Percentiles rank a stretch among this genome's conserved stretches.
These are phyloP conservation scores for Nebria salina DNA, from an alignment of 2,888 invertebrate genomes.

Conservation along the genomic window DNA sequence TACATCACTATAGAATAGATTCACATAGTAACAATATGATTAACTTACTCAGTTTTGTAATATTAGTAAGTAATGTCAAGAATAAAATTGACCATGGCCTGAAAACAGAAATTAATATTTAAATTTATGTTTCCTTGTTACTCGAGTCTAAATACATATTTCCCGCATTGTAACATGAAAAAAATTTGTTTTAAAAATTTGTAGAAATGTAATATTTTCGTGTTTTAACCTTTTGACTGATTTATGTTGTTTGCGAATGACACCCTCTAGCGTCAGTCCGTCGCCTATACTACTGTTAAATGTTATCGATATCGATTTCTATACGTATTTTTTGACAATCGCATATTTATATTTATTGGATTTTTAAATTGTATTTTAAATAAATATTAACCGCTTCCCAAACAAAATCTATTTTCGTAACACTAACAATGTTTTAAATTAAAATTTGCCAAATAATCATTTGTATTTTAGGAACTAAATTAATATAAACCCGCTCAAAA, in stretches of 20 bases:
- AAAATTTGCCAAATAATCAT: too few relatives aligned
- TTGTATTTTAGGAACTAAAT: too few relatives aligned
- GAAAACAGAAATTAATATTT: not conserved
- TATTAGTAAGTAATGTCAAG: too few relatives aligned
- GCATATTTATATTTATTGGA: not conserved
- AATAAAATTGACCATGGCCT: too few relatives aligned
- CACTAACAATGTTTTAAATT: too few relatives aligned
- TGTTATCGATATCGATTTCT: not conserved
- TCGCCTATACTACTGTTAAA: conserved; percentile 26
- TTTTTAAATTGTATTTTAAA: not conserved
- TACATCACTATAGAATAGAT: too few relatives aligned
- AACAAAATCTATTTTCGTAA: too few relatives aligned
- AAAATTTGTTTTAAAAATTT: not conserved
- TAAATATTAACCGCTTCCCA: too few relatives aligned
- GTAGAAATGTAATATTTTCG: conserved; percentile 38
- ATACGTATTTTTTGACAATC: not conserved
- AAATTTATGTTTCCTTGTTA: not conserved
- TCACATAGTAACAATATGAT: too few relatives aligned
- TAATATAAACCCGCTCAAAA: too few relatives aligned
- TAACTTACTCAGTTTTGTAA: too few relatives aligned
- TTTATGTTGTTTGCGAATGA: conserved; percentile 39
- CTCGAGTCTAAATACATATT: not conserved
- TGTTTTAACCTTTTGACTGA: conserved; percentile 29
- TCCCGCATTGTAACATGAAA: not conserved
- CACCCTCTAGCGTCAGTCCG: conserved; percentile 29